phyloP scores from a whole-genome alignment of 2,113 vertebrate genomes.

The Prinia subflava region DNA sequence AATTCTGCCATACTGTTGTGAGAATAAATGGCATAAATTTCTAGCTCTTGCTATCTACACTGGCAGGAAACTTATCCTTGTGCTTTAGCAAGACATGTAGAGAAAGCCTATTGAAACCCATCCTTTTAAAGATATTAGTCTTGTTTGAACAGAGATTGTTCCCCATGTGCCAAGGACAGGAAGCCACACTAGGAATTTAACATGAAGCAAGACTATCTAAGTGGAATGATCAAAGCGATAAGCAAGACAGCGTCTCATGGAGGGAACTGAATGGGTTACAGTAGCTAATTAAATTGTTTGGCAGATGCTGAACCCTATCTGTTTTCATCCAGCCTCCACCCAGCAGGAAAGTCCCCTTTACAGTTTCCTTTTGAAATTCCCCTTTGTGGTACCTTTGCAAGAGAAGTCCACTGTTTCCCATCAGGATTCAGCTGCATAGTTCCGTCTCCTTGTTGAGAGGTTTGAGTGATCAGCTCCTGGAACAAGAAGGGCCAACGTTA shows the following conservation, averaged over 20 bases:
- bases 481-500: neutral
- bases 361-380: neutral
- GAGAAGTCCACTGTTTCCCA: neutral
- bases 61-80: neutral
- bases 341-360: neutral
- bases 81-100: neutral
- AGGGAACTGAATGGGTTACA: neutral
- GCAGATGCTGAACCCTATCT: neutral
- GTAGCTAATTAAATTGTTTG: neutral
- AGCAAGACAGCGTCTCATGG: fast-evolving
- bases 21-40: neutral
- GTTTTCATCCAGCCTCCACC: neutral
- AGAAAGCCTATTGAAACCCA: neutral
- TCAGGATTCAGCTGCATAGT: neutral
- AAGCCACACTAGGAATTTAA: neutral
- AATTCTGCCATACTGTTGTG: neutral
- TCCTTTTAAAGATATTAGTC: neutral
- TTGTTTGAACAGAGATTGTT: neutral
- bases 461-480: neutral
- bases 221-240: neutral
- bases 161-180: neutral
- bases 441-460: neutral
- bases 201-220: neutral
- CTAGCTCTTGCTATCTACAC: neutral
- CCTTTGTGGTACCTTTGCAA: neutral